phyloP scores from a whole-genome alignment of 2,113 vertebrate genomes.

The Prionailurus bengalensis region DNA sequence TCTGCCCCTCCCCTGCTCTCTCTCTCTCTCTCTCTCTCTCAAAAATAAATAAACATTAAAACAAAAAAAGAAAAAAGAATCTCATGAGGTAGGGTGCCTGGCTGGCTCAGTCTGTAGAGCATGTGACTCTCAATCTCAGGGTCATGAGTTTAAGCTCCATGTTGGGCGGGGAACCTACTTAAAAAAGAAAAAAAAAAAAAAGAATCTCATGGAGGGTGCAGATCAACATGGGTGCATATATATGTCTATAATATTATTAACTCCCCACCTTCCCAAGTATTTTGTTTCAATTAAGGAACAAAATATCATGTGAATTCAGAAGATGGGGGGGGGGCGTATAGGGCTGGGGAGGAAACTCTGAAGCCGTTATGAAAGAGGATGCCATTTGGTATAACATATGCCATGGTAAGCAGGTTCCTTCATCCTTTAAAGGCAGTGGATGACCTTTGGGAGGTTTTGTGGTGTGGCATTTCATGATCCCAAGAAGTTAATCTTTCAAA shows the following conservation, averaged over 20 bases:
- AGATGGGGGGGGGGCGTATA: background rate
- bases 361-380: background rate
- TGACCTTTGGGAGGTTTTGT: background rate
- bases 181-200: background rate
- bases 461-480: background rate
- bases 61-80: background rate
- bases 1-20: no score
- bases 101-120: background rate
- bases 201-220: background rate
- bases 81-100: background rate
- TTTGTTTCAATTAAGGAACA: conserved; percentile 7
- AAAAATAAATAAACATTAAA: no score
- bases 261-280: background rate
- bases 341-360: background rate
- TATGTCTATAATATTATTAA: background rate
- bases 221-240: background rate
- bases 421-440: background rate
- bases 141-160: background rate
- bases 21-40: no score
- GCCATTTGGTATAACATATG: background rate
- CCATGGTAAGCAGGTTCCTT: background rate
- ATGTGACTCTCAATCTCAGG: background rate
- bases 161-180: background rate
- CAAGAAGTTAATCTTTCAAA: background rate
- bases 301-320: background rate